Base-by-base conservation (phyloP, 2,113 vertebrate genomes). In the Entosphenus tridentatus region DNA sequence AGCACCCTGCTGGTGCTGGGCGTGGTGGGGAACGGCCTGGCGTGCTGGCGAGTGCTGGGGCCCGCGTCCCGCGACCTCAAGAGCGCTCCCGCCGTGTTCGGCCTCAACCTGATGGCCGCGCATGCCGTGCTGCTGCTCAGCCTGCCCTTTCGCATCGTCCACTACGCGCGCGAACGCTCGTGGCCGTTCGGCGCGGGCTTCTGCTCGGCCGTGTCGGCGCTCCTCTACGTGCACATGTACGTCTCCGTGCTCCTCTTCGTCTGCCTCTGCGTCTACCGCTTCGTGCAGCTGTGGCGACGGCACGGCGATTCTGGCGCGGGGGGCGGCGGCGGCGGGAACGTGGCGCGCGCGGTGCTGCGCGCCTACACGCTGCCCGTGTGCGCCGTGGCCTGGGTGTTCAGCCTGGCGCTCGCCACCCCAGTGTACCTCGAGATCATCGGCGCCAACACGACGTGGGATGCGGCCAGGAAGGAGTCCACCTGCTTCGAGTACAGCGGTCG, bases 241-340 rank as follows among this genome's bases (percentile, higher is more conserved):
- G 62, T 65, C 10, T 65, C 62, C 62, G 21, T 65, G n/a, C 8
- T 65, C n/a, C 62, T 65, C 21, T 65, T 65, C n/a, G 9, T 65
- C 62, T 65, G 62, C 62, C 21, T 65, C n/a, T 65, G 62, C 62
- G 62, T 65, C n/a, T 65, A 65, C 62, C 8, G 62, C n/a, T 65
- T 65, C 62, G 21, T 65, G n/a, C 62, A 65, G 10, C 62, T 65
- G n/a, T 9, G 62, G n/a, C 62, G 21, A 10, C 21, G n/a, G 8
- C 21, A 9, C 21, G 21, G n/a, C n/a, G 62, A 65, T 65, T 65
- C n/a, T 65, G 21, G n/a, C 8, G 62, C n/a, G n/a, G n/a, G n/a
- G 21, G n/a, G n/a, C 62, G 21, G n/a, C 21, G n/a, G n/a, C 21
- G 8, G 39, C 11, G 21, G n/a, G 10, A 21, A 65, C 21, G 21